phyloP scores from a whole-genome alignment of 2,797 vertebrate species.

The Ispidina lecontei region DNA sequence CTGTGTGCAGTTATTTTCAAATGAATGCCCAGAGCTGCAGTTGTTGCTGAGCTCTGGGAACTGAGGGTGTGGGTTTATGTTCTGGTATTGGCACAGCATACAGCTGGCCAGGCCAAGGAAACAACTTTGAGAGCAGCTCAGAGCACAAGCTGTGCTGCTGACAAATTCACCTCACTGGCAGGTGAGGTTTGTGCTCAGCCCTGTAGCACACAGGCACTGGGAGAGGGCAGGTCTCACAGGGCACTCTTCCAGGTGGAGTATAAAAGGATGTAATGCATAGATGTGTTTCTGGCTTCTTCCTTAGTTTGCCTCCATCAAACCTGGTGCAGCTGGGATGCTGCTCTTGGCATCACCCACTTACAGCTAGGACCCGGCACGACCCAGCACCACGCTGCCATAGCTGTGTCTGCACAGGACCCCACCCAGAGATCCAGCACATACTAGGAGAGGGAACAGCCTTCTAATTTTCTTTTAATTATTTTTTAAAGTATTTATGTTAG shows the following conservation, averaged over 20 bases:
- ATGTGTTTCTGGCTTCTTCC: fast-evolving
- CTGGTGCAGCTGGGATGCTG: neutral
- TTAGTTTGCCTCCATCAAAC: neutral
- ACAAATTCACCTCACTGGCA: fast-evolving
- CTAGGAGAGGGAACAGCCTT: neutral
- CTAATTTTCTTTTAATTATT: neutral
- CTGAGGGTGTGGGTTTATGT: neutral
- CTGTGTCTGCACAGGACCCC: neutral
- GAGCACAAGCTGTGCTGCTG: neutral
- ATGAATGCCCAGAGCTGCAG: neutral
- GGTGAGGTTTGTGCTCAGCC: neutral
- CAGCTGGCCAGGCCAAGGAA: neutral
- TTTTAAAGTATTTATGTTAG: neutral
- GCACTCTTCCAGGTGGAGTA: neutral
- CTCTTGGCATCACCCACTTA: fast-evolving
- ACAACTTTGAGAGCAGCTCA: neutral
- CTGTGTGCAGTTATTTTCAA: fast-evolving
- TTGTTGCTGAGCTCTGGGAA: neutral
- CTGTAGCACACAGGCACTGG: fast-evolving
- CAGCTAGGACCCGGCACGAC: fast-evolving
- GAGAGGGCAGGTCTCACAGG: fast-evolving
- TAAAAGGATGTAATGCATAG: fast-evolving
- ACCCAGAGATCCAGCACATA: neutral
- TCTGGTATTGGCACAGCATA: no score
- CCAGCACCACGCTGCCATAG: fast-evolving